Base-by-base conservation (phyloP, 2,888 invertebrate species). In the Tenthredo scrophulariae region DNA sequence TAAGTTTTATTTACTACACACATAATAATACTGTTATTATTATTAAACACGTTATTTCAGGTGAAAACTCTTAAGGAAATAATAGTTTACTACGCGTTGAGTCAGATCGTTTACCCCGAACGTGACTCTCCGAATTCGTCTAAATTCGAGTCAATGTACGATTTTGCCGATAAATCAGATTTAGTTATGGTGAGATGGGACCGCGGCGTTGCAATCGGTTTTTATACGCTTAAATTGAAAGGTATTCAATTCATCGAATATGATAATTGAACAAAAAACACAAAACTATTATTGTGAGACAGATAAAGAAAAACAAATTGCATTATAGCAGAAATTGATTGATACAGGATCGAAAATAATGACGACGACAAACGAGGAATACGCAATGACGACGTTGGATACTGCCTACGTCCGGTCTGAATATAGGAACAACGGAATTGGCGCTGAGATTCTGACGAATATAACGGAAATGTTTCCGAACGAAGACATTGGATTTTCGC, bases 141-240 rank as follows among this genome's bases (percentile, higher is more conserved):
- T 54, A 89, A 88, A 85, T 87, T 89, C 9, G 91, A 92, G 86
- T 89, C 90, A 46, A 86, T 88, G 13, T 92, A 90, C 86, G 90
- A 90, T 86, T 87, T 88, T 74, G 91, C 91, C 13, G 90, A 90
- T 72, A 84, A 89, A 22, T 86, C 85, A 22, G 92, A 93, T 85
- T 85, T 91, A 29, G 86, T 90, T 46, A 89, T 85, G 22, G 33
- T 90, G 65, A 88, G 89, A 84, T 93, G 93, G 92, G 85, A 89
- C 33, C 86, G 89, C 46, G 91, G 91, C 43, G 89, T 86, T 84
- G 91, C 92, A 54, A 87, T 92, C 75, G 93, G 92, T 72, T 93
- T 93, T 88, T 93, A 93, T 85, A 92, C 92, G 0, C 86, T 93
- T 13, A 93, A 93, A 89, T 89, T 88, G 15, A 92, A 92, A 92